A percentile compares a stretch with the other conserved stretches of the same genome.
phyloP scores from a whole-genome alignment of 2,888 invertebrate species.

The Macropis europaea region DNA sequence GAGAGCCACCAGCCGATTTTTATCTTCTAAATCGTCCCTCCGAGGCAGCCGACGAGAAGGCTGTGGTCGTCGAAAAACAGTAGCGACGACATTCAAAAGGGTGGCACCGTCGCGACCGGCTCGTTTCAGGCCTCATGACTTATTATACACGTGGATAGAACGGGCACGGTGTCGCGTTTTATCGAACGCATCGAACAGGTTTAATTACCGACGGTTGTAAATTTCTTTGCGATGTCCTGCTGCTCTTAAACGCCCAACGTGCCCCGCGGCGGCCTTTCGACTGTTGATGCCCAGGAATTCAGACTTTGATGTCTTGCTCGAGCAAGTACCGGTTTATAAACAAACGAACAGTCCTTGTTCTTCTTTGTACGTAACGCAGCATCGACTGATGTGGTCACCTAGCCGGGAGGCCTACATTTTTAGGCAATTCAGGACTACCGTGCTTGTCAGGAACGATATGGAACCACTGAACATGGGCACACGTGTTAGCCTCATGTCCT shows the following conservation, averaged over 20 bases:
- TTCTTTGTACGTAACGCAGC: too few species aligned
- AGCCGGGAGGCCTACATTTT: too few species aligned
- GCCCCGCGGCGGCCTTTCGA: background rate
- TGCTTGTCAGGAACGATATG: too few species aligned
- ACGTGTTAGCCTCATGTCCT: too few species aligned
- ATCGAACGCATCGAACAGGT: slow-evolving; percentile 31
- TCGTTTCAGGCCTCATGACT: background rate
- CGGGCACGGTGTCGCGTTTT: background rate
- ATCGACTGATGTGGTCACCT: too few species aligned
- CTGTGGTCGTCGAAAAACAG: slow-evolving; percentile 18
- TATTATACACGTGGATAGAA: slow-evolving; percentile 1
- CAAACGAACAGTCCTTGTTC: too few species aligned
- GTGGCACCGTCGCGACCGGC: background rate
- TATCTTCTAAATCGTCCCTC: slow-evolving; percentile 28
- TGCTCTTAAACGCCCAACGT: background rate
- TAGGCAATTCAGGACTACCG: too few species aligned
- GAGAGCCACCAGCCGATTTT: slow-evolving; percentile 13
- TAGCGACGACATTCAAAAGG: slow-evolving; percentile 11
- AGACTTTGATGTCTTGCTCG: slow-evolving; percentile 7
- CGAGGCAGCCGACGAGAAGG: background rate
- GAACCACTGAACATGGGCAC: too few species aligned
- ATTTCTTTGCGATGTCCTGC: slow-evolving; percentile 13
- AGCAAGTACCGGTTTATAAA: background rate
- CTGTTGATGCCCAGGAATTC: slow-evolving; percentile 1
- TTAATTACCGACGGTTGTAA: slow-evolving; percentile 24